These are phyloP conservation scores for Rhea americana DNA, from an alignment of 2,113 vertebrate genomes.

Conservation along the genomic window DNA sequence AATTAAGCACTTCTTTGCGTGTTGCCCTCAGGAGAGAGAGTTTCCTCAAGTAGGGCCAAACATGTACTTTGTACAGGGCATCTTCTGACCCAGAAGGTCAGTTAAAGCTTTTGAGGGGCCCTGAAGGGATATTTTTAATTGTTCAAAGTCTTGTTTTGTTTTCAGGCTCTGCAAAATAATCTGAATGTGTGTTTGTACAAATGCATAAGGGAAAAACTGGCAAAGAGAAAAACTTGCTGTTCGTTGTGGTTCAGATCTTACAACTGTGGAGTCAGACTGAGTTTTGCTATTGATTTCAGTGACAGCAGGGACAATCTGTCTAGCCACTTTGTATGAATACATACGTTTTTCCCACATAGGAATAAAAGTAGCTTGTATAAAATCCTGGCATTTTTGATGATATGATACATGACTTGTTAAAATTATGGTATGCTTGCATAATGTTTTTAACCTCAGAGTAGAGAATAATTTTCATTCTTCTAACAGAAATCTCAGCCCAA, in stretches of 20 bases:
- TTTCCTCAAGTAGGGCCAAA: constrained; percentile 57
- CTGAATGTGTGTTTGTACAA: constrained; percentile 35
- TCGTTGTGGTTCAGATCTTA: background rate
- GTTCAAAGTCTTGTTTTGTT: constrained; percentile 34
- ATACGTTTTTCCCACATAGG: background rate
- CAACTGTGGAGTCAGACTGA: background rate
- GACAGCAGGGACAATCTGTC: background rate
- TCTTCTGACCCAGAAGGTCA: constrained; percentile 53
- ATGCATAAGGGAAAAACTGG: background rate
- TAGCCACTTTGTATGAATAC: background rate
- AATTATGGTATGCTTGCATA: background rate
- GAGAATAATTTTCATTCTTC: background rate
- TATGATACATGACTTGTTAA: background rate
- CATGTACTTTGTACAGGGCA: constrained; percentile 29
- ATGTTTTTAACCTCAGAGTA: background rate
- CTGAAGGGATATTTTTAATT: constrained; percentile 42
- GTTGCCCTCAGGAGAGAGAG: constrained; percentile 34
- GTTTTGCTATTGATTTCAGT: background rate
- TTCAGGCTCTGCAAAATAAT: constrained; percentile 22
- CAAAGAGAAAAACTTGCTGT: background rate
- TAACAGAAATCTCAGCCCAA: background rate
- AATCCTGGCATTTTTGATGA: background rate
- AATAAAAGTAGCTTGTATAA: background rate
- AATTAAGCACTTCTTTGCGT: constrained; percentile 17
- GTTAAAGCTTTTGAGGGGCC: background rate